These are phyloP conservation scores for Apteryx mantelli DNA, from an alignment of 2,113 vertebrate genomes.

Conservation along the genomic window DNA sequence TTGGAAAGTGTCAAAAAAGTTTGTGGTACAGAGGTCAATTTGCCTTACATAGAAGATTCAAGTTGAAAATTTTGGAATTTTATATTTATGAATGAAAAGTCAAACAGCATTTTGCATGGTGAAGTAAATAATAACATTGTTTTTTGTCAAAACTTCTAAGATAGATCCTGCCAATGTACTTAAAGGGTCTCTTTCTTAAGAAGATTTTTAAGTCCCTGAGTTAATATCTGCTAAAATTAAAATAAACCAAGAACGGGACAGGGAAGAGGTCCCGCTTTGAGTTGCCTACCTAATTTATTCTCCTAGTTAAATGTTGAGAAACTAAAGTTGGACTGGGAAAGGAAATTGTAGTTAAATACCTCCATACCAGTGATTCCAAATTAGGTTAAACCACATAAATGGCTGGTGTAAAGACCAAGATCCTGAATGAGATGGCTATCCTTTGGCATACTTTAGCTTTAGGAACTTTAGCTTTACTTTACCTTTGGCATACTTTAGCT, in stretches of 20 bases:
- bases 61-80: constrained; percentile 10
- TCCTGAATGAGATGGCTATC: not conserved
- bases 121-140: not conserved
- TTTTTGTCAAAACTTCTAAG: not conserved
- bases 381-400: not conserved
- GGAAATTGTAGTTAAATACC: accelerated
- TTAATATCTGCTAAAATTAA: not conserved
- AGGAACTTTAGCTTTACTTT: too few relatives aligned
- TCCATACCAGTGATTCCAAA: not conserved
- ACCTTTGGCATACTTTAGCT: not conserved
- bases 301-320: not conserved
- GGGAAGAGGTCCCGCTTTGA: not conserved
- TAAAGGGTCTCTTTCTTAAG: not conserved
- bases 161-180: not conserved
- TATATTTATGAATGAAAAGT: constrained; percentile 31
- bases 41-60: constrained; percentile 19
- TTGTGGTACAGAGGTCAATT: constrained; percentile 22
- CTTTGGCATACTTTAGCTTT: not conserved
- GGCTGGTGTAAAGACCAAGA: not conserved
- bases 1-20: constrained; percentile 37
- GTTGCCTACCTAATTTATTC: not conserved
- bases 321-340: not conserved
- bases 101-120: not conserved
- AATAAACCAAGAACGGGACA: not conserved
- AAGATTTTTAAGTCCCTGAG: not conserved